Conservation (phyloP, 2,797 vertebrate genomes). For the Gobio occitaniae region DNA sequence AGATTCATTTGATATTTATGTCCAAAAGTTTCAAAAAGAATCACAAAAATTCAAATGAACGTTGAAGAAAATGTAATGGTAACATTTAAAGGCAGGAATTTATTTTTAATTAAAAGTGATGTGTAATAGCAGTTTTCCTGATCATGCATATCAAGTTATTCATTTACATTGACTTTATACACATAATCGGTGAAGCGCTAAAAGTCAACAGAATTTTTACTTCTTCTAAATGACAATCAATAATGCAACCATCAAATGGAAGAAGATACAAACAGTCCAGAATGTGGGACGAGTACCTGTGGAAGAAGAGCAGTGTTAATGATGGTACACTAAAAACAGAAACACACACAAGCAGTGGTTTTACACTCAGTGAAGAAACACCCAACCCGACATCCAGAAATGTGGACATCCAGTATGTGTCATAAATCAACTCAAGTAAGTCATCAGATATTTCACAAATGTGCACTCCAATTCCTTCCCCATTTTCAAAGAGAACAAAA, state of each 20-base stretch:
- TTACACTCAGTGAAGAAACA: not conserved
- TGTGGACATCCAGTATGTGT: not conserved
- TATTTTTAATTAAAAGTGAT: no score
- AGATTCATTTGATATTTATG: no score
- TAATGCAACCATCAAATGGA: slow-evolving; percentile 20
- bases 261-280: slow-evolving; percentile 50
- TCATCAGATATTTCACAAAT: not conserved
- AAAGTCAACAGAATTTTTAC: not conserved
- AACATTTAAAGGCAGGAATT: no score
- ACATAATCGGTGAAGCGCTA: no score
- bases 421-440: not conserved
- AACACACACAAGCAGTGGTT: not conserved
- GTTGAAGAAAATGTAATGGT: no score
- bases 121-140: no score
- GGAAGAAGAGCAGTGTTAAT: slow-evolving; percentile 59
- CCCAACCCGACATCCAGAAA: not conserved
- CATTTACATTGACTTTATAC: no score
- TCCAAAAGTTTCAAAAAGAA: no score
- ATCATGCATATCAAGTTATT: no score
- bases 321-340: not conserved
- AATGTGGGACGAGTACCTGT: slow-evolving; percentile 64
- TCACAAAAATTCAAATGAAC: no score
- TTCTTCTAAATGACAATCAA: not conserved
- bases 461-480: not conserved
- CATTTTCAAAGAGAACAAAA: not conserved